Base-by-base conservation (phyloP, 2,888 invertebrate species). In the Agrypnus murinus region DNA sequence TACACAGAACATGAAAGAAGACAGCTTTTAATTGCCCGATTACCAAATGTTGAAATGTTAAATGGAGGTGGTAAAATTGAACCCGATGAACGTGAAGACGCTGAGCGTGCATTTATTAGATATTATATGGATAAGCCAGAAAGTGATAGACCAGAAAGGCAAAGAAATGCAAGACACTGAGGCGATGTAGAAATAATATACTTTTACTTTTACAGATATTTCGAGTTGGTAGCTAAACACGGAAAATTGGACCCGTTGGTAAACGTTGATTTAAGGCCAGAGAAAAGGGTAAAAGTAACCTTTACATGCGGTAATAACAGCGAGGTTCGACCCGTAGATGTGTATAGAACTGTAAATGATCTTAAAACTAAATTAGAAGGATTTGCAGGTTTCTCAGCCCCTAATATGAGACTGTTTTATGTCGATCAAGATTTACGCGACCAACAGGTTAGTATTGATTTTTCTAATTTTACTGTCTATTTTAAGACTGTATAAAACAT, bases 31-130 rank as follows among this genome's bases (percentile, higher is more conserved):
- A 94, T 98, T 57, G 97, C 97, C 9, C 89, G 97, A 73, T 87
- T 98, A 72, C 96, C 97, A 40, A 93, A 92, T 83, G 92, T 97
- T 50, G 89, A 91, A 75, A 93, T 93, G 62, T 87, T 98, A 45
- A 98, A 98, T 86, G 97, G 97, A 0, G 97, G 97, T 66, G 95
- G 94, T 14, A 90, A 90, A 10, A 95, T 98, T 77, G 91, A 92
- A 36, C 89, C 88, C 0, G 93, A 94, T 77, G 98, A 98, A 84
- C 89, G 97, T 68, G 96, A 97, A 84, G 94, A 96, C 81, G 95
- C 97, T 10, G 98, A 98, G 84, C 88, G 97, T 71, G 95, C 96
- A 74, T 98, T 97, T 85, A 95, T 98, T 78, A 89, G 98, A 69
- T 92, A 95, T 83, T 97, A 95, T 84, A 94, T 95, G 93, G 94